Percentiles rank a stretch among this genome's conserved stretches.
These are phyloP conservation scores for Cyrtonyx montezumae DNA, from an alignment of 2,113 vertebrate genomes.

Conservation along the genomic window DNA sequence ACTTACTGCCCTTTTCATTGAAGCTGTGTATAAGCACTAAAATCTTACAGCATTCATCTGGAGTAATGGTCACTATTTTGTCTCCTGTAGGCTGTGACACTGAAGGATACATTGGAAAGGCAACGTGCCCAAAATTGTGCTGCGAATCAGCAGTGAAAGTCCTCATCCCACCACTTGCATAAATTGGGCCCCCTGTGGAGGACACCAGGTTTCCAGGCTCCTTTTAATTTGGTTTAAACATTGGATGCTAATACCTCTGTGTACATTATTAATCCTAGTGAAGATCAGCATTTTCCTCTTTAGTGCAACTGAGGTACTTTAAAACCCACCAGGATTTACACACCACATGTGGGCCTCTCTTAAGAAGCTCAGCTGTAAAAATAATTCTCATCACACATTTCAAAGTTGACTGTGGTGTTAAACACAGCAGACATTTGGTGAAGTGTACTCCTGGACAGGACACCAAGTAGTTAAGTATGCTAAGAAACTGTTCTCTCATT, in stretches of 20 bases:
- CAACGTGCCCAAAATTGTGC: neutral
- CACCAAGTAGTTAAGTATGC: neutral
- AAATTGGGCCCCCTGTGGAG: neutral
- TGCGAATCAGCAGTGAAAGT: neutral
- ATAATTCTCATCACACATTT: conserved; percentile 51
- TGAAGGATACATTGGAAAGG: neutral
- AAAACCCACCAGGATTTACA: conserved; percentile 15
- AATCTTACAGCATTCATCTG: neutral
- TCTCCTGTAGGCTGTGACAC: neutral
- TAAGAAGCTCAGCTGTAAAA: conserved; percentile 62
- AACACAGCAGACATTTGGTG: conserved; percentile 38
- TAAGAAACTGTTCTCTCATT: conserved; percentile 4
- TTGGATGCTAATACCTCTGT: neutral
- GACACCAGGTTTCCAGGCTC: neutral
- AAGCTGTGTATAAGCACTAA: neutral
- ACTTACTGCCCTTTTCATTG: neutral
- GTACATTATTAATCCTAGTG: neutral
- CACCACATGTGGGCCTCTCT: neutral
- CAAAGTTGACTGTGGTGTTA: conserved; percentile 27
- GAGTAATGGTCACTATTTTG: neutral
- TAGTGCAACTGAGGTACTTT: neutral
- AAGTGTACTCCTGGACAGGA: neutral
- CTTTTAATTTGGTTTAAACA: conserved; percentile 10
- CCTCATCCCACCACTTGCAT: neutral
- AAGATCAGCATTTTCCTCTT: neutral